A percentile compares a stretch with the other conserved stretches of the same genome.
These are phyloP conservation scores for Tryphoninae sp. DNA, from an alignment of 2,888 invertebrate species.

Conservation along the genomic window DNA sequence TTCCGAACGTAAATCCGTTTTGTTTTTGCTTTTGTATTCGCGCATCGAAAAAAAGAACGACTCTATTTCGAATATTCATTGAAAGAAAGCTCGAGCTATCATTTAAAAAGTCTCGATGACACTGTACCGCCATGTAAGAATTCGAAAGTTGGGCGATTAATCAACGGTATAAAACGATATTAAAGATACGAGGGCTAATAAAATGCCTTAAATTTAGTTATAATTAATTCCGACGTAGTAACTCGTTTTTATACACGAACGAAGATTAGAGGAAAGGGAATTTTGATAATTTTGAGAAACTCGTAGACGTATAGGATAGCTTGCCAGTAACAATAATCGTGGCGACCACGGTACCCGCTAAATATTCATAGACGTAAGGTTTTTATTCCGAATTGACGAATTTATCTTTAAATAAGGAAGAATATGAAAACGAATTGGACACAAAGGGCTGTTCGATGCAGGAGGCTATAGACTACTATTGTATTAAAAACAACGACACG, in stretches of 20 bases:
- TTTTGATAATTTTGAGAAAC: constrained; percentile 29
- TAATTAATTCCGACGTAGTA: constrained; percentile 55
- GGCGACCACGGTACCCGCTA: constrained; percentile 42
- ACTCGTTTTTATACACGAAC: constrained; percentile 40
- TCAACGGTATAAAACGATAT: constrained; percentile 15
- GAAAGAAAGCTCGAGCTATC: constrained; percentile 1
- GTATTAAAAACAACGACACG: background rate
- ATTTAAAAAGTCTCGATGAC: constrained; percentile 18
- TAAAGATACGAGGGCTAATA: constrained; percentile 6
- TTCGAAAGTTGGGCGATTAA: constrained; percentile 34
- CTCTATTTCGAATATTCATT: constrained; percentile 6
- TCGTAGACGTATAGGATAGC: constrained; percentile 67
- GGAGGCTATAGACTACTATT: constrained; percentile 46
- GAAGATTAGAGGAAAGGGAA: background rate
- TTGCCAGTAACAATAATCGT: constrained; percentile 72
- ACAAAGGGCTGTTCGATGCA: background rate
- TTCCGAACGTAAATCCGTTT: background rate
- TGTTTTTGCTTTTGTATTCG: background rate
- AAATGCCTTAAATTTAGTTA: constrained; percentile 44
- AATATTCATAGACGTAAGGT: background rate
- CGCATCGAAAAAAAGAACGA: constrained; percentile 27
- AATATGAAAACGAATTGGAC: constrained; percentile 45
- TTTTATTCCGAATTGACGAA: background rate
- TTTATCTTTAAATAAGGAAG: constrained; percentile 59
- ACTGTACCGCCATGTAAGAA: constrained; percentile 30